Conservation (phyloP, 1,140 invertebrate species). For the Nasonia giraulti region DNA sequence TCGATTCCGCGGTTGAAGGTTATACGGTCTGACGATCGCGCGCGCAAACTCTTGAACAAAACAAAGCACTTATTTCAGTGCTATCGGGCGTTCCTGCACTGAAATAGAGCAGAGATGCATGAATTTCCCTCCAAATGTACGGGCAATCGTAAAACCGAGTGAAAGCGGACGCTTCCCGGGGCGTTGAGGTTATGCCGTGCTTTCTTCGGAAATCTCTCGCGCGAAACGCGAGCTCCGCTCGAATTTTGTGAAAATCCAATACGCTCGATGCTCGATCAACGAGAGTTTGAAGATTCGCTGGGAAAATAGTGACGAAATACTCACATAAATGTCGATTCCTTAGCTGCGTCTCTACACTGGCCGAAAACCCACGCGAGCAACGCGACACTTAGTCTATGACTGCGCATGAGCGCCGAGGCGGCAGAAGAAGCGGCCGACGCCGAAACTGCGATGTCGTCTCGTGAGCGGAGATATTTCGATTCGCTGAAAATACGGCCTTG, state of each 20-base stretch:
- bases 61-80: neutral
- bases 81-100: neutral
- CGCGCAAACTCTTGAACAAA: neutral
- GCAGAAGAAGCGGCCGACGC: neutral
- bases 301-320: neutral
- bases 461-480: neutral
- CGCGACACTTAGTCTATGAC: neutral
- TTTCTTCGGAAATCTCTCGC: neutral
- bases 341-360: slow-evolving; percentile 1
- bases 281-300: no score
- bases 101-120: neutral
- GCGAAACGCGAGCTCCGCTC: neutral
- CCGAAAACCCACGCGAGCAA: slow-evolving; percentile 37
- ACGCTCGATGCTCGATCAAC: no score
- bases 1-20: neutral
- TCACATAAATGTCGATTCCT: slow-evolving; percentile 32
- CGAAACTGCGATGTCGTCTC: neutral
- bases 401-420: slow-evolving; percentile 29
- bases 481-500: neutral
- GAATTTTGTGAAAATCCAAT: neutral
- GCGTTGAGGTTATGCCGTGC: neutral
- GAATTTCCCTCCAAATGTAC: neutral
- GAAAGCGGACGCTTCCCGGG: slow-evolving; percentile 29
- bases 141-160: neutral
- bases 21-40: neutral